Base-by-base conservation (phyloP, 2,797 vertebrate genomes). In the Propithecus perrieri region DNA sequence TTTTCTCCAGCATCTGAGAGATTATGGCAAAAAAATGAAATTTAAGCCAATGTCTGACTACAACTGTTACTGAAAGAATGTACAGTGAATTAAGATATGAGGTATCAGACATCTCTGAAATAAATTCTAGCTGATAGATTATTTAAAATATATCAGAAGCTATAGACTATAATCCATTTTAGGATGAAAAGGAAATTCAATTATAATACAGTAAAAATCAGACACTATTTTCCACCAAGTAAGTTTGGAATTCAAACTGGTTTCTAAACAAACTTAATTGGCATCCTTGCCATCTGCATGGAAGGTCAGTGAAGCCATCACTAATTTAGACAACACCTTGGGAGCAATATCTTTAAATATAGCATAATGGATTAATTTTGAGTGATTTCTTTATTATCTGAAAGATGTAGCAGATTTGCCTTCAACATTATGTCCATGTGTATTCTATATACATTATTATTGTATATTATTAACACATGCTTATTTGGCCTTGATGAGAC, bases 181-280 rank as follows among this genome's bases (percentile, higher is more conserved):
- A 38, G 12, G 30, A 15, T 57, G 38, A 67, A 91, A 81, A 13
- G 22, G 35, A 53, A 76, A 9, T 43, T n/a, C 20, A 85, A 67
- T 48, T 85, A 74, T 75, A 50, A 85, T 81, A 35, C 46, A 94
- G 11, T 83, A 26, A 78, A 93, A 85, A 88, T 88, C 88, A 80
- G 20, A 48, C 30, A 76, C 5, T 72, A 63, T 89, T 87, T 71
- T 1, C 72, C 15, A 59, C n/a, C 22, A 85, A 76, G 17, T 89
- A 65, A 69, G 5, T 92, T 65, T 92, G 61, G 28, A 85, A 89
- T 92, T 76, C 20, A 96, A 90, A 79, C 24, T 57, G 33, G 4
- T 69, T 84, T 69, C 69, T 59, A 76, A 50, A 26, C 38, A 46
- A 38, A 85, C 17, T 83, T 74, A 65, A 41, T 1, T 85, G 2